phyloP scores from a whole-genome alignment of 2,888 invertebrate genomes.

The Drosophila cracens region DNA sequence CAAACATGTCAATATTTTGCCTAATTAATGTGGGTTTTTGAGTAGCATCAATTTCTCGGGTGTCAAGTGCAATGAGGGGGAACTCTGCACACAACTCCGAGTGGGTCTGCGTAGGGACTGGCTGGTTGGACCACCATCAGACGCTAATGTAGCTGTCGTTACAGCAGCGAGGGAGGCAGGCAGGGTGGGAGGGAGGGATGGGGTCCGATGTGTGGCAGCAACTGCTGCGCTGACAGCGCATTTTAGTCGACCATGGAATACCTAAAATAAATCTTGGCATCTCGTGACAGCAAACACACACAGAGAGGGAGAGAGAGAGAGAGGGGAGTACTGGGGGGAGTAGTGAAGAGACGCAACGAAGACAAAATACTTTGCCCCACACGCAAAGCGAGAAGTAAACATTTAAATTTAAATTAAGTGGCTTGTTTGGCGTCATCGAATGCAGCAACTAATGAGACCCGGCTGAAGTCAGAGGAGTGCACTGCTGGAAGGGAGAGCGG shows the following conservation, averaged over 20 bases:
- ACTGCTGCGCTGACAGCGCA: constrained; percentile 77
- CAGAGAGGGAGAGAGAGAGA: neutral
- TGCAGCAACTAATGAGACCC: constrained; percentile 75
- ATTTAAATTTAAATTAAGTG: constrained; percentile 81
- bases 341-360: constrained; percentile 26
- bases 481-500: neutral
- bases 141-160: constrained; percentile 65
- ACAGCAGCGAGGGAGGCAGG: constrained; percentile 9
- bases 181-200: constrained; percentile 4
- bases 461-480: constrained; percentile 12
- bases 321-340: neutral
- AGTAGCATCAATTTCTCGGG: constrained; percentile 70
- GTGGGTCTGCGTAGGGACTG: constrained; percentile 39
- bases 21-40: constrained; percentile 71
- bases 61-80: constrained; percentile 70
- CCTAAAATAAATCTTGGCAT: constrained; percentile 77
- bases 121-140: constrained; percentile 64
- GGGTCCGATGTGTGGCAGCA: constrained; percentile 68
- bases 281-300: constrained; percentile 53
- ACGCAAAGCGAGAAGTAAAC: constrained; percentile 79
- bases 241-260: constrained; percentile 73
- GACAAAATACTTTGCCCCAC: constrained; percentile 76
- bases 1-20: constrained; percentile 74
- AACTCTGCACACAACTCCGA: constrained; percentile 19
- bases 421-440: constrained; percentile 78